Conservation (phyloP, 2,797 vertebrate genomes). For the Buphagus erythrorhynchus region DNA sequence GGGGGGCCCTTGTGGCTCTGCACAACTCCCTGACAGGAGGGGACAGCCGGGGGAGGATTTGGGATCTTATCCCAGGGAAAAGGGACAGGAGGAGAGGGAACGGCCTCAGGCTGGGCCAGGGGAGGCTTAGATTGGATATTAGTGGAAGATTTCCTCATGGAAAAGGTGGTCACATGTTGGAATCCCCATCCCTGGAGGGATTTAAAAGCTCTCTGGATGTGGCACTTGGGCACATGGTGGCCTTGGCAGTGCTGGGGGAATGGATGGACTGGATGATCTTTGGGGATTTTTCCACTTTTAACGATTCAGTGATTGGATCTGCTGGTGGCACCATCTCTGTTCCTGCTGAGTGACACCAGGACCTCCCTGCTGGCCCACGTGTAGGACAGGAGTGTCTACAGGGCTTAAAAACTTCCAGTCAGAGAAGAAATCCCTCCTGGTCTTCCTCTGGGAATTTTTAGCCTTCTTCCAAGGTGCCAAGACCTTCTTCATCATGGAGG, state of each 20-base stretch:
- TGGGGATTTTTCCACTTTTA: background rate
- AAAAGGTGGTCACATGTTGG: fast-evolving
- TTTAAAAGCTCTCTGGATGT: background rate
- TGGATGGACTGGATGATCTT: background rate
- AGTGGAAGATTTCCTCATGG: no score
- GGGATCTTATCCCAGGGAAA: background rate
- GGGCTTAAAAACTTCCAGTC: background rate
- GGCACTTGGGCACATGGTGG: background rate
- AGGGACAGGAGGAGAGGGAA: background rate
- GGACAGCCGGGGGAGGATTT: fast-evolving
- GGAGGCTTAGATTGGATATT: background rate
- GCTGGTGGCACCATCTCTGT: background rate
- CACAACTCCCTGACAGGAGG: background rate
- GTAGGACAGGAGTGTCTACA: background rate
- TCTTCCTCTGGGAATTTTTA: background rate
- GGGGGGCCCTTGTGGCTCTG: background rate
- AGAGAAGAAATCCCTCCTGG: background rate
- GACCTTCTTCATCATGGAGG: background rate
- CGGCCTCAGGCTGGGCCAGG: fast-evolving
- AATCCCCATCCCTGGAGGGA: fast-evolving
- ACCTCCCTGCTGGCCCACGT: background rate
- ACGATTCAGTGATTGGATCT: background rate
- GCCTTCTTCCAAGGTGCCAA: background rate
- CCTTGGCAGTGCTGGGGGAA: background rate
- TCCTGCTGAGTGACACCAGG: background rate